Evolutionary conservation across 2,888 invertebrate species (phyloP).

Genomic region (Vandiemenella viatica): DNA sequence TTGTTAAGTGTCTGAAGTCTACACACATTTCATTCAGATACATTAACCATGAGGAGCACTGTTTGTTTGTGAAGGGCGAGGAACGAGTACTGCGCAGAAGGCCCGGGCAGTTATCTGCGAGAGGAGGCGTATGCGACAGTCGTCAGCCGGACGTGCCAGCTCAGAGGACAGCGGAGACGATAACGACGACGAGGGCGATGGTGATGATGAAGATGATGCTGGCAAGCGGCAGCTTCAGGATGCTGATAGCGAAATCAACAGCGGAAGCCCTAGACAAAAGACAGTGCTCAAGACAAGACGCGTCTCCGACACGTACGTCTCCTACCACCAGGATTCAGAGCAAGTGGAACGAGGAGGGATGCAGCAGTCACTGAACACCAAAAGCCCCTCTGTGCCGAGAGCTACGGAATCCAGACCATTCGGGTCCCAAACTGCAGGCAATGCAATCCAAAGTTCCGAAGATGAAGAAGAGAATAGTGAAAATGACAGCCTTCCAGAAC

Average conservation of each 20-base stretch:
- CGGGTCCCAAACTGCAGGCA: constrained; percentile 5
- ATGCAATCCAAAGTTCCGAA: background rate
- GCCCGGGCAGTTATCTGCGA: too few species aligned
- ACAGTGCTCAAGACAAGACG: constrained; percentile 22
- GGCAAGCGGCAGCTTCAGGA: background rate
- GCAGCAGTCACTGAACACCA: background rate
- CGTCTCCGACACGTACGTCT: constrained; percentile 20
- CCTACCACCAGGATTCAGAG: constrained; percentile 12
- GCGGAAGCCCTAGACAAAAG: constrained; percentile 11
- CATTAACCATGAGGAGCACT: too few species aligned
- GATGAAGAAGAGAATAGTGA: background rate
- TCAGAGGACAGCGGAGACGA: too few species aligned
- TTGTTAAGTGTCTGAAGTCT: too few species aligned
- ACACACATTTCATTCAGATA: too few species aligned
- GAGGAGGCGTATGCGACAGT: too few species aligned
- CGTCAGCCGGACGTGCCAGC: too few species aligned
- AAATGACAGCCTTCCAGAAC: background rate
- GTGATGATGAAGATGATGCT: background rate
- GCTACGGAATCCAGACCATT: background rate
- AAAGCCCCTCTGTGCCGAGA: too few species aligned
- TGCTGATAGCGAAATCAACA: background rate
- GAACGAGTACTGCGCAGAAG: too few species aligned
- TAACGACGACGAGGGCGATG: background rate
- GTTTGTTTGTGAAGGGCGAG: too few species aligned
- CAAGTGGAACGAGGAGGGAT: background rate